Conservation (phyloP, 2,888 invertebrate genomes). For the Gymnoscelis rufifasciata region DNA sequence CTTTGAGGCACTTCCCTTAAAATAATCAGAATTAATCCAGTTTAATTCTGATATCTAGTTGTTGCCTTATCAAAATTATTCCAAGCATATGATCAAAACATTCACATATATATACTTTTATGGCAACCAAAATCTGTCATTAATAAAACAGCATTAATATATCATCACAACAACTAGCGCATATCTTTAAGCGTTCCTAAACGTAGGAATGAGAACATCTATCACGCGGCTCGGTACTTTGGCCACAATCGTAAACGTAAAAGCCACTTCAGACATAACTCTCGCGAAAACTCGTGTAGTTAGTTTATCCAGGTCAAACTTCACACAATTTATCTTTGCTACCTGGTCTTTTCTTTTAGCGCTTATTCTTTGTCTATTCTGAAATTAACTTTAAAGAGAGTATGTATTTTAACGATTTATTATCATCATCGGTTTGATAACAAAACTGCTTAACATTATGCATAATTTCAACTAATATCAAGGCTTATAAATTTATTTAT, state of each 20-base stretch:
- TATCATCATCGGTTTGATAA: background rate
- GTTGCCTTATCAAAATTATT: too few species aligned
- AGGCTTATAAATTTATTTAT: too few species aligned
- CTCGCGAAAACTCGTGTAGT: constrained; percentile 26
- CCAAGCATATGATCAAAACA: too few species aligned
- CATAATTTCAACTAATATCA: too few species aligned
- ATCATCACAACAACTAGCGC: background rate
- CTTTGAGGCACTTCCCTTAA: too few species aligned
- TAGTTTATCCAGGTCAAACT: constrained; percentile 19
- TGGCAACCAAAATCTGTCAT: background rate
- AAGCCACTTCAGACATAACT: constrained; percentile 33
- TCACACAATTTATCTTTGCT: constrained; percentile 12
- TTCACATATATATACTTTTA: too few species aligned
- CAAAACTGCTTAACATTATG: too few species aligned
- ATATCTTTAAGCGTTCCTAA: constrained; percentile 9
- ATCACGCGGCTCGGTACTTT: constrained; percentile 26
- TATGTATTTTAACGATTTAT: background rate
- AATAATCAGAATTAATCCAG: too few species aligned
- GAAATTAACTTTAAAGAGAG: background rate
- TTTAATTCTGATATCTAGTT: too few species aligned
- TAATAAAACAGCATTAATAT: background rate
- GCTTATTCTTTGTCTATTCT: background rate
- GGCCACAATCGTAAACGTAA: constrained; percentile 28
- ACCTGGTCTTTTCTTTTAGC: constrained; percentile 5
- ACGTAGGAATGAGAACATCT: constrained; percentile 30